Conservation (phyloP, 2,888 invertebrate species). For the Hydriomena furcata region DNA sequence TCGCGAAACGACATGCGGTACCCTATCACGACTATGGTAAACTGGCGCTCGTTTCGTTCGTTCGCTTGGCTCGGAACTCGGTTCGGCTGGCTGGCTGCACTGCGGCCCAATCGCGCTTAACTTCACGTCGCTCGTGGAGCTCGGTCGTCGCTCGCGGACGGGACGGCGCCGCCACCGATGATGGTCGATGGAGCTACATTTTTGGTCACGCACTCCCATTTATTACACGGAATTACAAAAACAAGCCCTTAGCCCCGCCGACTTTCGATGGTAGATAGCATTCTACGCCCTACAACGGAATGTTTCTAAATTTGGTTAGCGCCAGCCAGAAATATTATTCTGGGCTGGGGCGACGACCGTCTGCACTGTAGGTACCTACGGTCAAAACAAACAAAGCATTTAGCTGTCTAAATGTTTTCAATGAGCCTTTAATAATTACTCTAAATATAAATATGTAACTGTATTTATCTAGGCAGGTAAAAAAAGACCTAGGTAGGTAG, state of each 20-base stretch:
- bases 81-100: conserved; percentile 44
- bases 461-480: too few relatives aligned
- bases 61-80: conserved; percentile 53
- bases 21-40: conserved; percentile 67
- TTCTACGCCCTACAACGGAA: conserved; percentile 37
- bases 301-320: conserved; percentile 61
- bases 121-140: conserved; percentile 55
- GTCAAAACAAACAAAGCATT: conserved; percentile 54
- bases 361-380: too few relatives aligned
- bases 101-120: conserved; percentile 48
- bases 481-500: too few relatives aligned
- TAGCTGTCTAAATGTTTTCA: conserved; percentile 43
- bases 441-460: too few relatives aligned
- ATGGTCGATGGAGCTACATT: conserved; percentile 74
- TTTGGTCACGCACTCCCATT: conserved; percentile 72
- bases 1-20: conserved; percentile 69
- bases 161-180: too few relatives aligned
- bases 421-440: conserved; percentile 37
- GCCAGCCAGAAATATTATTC: conserved; percentile 60
- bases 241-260: conserved; percentile 38
- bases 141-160: conserved; percentile 60
- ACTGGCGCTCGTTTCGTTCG: conserved; percentile 69
- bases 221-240: conserved; percentile 59
- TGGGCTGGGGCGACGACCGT: conserved; percentile 65
- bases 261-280: conserved; percentile 14